A percentile compares a stretch with the other conserved stretches of the same genome.
phyloP scores from a whole-genome alignment of 2,888 invertebrate species.

The Acleris holmiana region DNA sequence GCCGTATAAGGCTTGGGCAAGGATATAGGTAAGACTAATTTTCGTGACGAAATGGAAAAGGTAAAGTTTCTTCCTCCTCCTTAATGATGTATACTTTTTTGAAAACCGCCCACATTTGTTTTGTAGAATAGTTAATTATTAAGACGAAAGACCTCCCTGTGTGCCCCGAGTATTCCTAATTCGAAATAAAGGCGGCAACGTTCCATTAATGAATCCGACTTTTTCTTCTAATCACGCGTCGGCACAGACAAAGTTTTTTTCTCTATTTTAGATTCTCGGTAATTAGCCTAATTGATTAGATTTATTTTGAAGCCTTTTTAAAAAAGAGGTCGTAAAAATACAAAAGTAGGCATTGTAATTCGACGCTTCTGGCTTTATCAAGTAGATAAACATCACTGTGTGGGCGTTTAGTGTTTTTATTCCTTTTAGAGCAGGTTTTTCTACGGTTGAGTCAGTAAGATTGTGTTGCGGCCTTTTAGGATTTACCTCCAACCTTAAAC shows the following conservation, averaged over 20 bases:
- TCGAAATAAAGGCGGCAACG: conserved; percentile 51
- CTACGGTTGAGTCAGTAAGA: conserved; percentile 9
- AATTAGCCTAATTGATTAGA: conserved; percentile 47
- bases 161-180: conserved; percentile 43
- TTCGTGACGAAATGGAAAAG: too few species aligned
- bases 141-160: conserved; percentile 33
- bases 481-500: neutral
- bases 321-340: conserved; percentile 39
- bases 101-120: too few species aligned
- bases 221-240: conserved; percentile 46
- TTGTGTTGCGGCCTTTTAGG: conserved; percentile 16
- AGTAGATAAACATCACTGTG: conserved; percentile 35
- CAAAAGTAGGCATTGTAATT: conserved; percentile 41
- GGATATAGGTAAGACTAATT: too few species aligned
- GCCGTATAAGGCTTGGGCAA: too few species aligned
- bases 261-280: conserved; percentile 44
- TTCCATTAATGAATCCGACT: conserved; percentile 61
- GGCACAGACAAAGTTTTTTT: conserved; percentile 46
- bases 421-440: conserved; percentile 38
- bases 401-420: conserved; percentile 45
- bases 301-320: conserved; percentile 41
- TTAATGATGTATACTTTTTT: too few species aligned
- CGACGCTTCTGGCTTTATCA: conserved; percentile 44
- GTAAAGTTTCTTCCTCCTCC: too few species aligned
- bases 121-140: neutral